Evolutionary conservation across 2,888 invertebrate genomes (phyloP), one percentile per base, ranked within the genome.

Genomic region (Lycocerus yunnanus): DNA sequence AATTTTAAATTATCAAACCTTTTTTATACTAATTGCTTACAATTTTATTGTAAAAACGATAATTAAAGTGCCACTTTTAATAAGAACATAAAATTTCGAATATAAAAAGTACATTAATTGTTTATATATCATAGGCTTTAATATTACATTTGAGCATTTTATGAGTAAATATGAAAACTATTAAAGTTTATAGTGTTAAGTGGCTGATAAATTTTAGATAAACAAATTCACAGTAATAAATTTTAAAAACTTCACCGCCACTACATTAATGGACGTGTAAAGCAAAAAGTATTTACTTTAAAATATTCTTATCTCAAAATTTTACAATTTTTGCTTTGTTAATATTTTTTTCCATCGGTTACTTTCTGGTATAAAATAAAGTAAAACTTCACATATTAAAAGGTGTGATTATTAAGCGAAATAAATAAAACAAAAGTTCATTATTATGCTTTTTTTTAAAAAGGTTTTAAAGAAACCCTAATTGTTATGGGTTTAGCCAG

Each of bases 401-500:
- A 43, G n/a, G 43, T 43, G 69, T 15, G 58, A 58, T 66, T 27
- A 67, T 60, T 71, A 18, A 66, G n/a, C 3, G 66, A 60, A 59
- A 66, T 71, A 58, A 71, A 71, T 63, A 69, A 73, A 73, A 73
- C 69, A 69, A 73, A 59, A 66, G 73, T 59, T 21, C 58, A 20
- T 74, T 72, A 66, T 58, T 43, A 43, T 65, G 65, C 66, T 67
- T 73, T 78, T 78, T 77, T 78, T 69, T 60, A 69, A 76, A 77
- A 74, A 76, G 72, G 74, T 74, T 76, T 74, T 74, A 71, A 65
- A 74, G 71, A 43, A 67, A 68, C 67, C 72, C 67, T 72, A 72
- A 72, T 72, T 72, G 72, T 69, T 75, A 72, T 75, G 69, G 66
- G 66, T 75, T 71, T 69, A 77, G 70, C 78, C 73, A 79, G 79